A percentile compares a stretch with the other conserved stretches of the same genome.
Conservation (phyloP, 2,888 invertebrate genomes). For the Aleiodes alternator region DNA sequence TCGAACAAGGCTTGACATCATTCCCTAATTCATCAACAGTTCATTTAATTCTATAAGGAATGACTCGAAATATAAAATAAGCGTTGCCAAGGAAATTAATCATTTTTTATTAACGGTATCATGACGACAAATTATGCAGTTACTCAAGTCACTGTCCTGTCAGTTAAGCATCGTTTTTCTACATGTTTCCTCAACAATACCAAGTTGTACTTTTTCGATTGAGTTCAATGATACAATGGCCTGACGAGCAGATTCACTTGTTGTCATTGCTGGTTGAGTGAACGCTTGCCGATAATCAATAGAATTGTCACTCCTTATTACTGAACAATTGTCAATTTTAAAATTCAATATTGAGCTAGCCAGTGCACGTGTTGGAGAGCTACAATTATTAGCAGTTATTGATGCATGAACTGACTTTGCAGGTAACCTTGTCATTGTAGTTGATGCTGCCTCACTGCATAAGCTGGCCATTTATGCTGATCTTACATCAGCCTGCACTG, state of each 20-base stretch:
- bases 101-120: no score
- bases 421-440: conserved; percentile 80
- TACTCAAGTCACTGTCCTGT: conserved; percentile 70
- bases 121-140: conserved; percentile 69
- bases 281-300: conserved; percentile 63
- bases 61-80: no score
- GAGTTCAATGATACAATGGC: conserved; percentile 75
- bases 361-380: conserved; percentile 85
- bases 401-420: conserved; percentile 82
- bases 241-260: conserved; percentile 70
- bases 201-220: conserved; percentile 75
- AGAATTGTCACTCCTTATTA: conserved; percentile 57
- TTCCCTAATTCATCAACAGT: no score
- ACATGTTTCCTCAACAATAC: conserved; percentile 71
- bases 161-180: conserved; percentile 72
- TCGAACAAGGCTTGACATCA: no score
- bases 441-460: conserved; percentile 82
- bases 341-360: conserved; percentile 86
- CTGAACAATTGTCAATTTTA: conserved; percentile 76
- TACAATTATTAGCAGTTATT: conserved; percentile 80
- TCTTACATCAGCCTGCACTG: conserved; percentile 85
- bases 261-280: conserved; percentile 56
- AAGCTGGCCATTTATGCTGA: conserved; percentile 81
- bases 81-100: no score
- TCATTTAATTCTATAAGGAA: no score